Percentiles rank a stretch among this genome's conserved stretches.
phyloP scores from a whole-genome alignment of 2,797 vertebrate genomes.

The Hoplostethus atlanticus region DNA sequence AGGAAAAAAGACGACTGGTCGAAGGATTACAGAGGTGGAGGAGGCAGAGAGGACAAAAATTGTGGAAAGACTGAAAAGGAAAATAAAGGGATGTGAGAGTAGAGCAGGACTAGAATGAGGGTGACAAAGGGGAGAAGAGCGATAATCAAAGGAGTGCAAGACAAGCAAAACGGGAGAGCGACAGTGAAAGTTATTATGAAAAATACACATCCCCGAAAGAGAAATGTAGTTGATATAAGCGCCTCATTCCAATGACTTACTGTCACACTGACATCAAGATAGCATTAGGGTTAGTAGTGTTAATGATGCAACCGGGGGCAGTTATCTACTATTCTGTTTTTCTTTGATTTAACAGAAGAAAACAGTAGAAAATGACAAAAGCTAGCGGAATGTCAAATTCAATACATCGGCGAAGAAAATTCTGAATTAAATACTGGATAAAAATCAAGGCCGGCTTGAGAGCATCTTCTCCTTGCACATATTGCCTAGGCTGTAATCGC shows the following conservation, averaged over 20 bases:
- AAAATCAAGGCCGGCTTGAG: neutral
- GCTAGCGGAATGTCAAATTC: constrained; percentile 32
- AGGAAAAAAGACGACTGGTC: constrained; percentile 42
- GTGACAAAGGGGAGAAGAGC: constrained; percentile 48
- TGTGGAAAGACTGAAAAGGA: constrained; percentile 19
- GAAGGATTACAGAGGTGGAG: constrained; percentile 67
- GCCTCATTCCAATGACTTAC: constrained; percentile 14
- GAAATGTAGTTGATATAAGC: constrained; percentile 3
- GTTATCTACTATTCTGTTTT: constrained; percentile 41
- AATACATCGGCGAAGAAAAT: neutral
- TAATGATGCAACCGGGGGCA: neutral
- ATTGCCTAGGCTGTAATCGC: neutral
- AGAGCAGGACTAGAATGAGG: constrained; percentile 60
- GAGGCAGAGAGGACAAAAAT: constrained; percentile 52
- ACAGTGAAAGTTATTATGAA: constrained; percentile 1
- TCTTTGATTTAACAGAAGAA: constrained; percentile 54
- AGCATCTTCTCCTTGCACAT: constrained; percentile 2
- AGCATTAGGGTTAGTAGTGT: constrained; percentile 32
- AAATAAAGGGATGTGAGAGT: constrained; percentile 44
- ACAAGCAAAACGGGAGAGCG: constrained; percentile 8
- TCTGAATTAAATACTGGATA: neutral
- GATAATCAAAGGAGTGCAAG: constrained; percentile 57
- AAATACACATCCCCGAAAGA: constrained; percentile 23
- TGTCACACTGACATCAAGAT: constrained; percentile 11
- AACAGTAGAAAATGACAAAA: constrained; percentile 64